Conservation (phyloP, 2,888 invertebrate species). For the Tanytarsus gracilentus region DNA sequence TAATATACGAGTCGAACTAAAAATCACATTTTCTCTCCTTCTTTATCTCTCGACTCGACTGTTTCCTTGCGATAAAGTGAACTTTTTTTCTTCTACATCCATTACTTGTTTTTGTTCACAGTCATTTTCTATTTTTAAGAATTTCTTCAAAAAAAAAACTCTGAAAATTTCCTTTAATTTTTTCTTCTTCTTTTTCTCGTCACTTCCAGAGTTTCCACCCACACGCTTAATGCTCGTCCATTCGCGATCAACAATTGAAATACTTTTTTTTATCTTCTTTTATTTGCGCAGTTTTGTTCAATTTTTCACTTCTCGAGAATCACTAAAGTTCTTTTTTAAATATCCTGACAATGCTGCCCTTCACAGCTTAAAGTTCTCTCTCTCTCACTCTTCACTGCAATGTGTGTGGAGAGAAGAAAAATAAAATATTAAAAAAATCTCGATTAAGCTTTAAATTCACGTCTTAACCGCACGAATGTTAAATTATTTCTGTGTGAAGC, state of each 20-base stretch:
- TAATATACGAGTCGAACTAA: background rate
- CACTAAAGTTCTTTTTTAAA: conserved; percentile 1
- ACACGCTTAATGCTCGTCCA: background rate
- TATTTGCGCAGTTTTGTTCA: background rate
- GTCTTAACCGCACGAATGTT: conserved; percentile 11
- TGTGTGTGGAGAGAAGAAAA: background rate
- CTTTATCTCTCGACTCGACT: too few species aligned
- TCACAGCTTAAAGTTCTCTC: conserved; percentile 5
- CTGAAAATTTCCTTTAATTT: background rate
- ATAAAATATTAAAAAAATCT: background rate
- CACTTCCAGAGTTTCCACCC: conserved; percentile 25
- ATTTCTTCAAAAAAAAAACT: conserved; percentile 9
- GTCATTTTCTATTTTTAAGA: conserved; percentile 13
- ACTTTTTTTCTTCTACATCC: background rate
- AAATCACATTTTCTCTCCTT: background rate
- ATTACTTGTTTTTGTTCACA: background rate
- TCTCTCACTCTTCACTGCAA: too few species aligned
- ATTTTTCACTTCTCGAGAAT: background rate
- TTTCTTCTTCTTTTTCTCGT: background rate
- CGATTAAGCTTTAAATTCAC: background rate
- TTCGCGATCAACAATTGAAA: background rate
- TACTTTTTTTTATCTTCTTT: conserved; percentile 1
- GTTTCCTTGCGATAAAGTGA: too few species aligned
- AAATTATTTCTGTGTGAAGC: conserved; percentile 14
- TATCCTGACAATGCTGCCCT: conserved; percentile 19